Evolutionary conservation across 2,113 vertebrate genomes (phyloP).

Genomic region (Bubo bubo): DNA sequence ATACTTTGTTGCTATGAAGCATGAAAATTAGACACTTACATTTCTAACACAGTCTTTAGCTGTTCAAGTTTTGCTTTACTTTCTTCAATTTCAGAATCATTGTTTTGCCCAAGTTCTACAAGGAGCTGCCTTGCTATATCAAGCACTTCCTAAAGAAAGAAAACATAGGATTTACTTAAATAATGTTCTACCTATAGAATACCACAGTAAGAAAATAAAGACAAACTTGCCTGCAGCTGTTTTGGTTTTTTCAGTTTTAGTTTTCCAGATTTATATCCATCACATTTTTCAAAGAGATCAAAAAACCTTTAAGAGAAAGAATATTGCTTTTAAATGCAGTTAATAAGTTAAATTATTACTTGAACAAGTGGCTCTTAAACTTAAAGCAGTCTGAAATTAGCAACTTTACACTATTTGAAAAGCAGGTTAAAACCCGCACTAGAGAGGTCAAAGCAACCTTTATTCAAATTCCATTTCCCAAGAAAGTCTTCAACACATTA

Average conservation of each 20-base stretch:
- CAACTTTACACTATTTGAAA: background rate
- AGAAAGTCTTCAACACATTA: background rate
- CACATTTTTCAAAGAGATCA: constrained; percentile 91
- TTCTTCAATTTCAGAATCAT: constrained; percentile 91
- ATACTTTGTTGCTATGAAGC: background rate
- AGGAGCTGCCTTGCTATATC: constrained; percentile 89
- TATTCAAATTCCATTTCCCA: background rate
- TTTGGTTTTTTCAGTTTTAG: constrained; percentile 90
- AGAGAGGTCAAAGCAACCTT: background rate
- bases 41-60: constrained; percentile 89
- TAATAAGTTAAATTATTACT: background rate
- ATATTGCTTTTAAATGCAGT: background rate
- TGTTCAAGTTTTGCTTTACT: constrained; percentile 92
- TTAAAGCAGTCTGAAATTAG: background rate
- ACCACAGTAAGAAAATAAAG: background rate
- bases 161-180: background rate
- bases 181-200: background rate
- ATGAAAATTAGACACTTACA: constrained; percentile 76
- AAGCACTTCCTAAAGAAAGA: constrained; percentile 81
- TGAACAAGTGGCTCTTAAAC: background rate
- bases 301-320: constrained; percentile 81
- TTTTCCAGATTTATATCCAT: constrained; percentile 89
- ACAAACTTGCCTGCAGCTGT: constrained; percentile 82
- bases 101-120: constrained; percentile 87
- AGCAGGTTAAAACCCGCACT: background rate